Evolutionary conservation across 2,888 invertebrate species (phyloP), one percentile per base, ranked within the genome.

Genomic region (Tholera decimalis): DNA sequence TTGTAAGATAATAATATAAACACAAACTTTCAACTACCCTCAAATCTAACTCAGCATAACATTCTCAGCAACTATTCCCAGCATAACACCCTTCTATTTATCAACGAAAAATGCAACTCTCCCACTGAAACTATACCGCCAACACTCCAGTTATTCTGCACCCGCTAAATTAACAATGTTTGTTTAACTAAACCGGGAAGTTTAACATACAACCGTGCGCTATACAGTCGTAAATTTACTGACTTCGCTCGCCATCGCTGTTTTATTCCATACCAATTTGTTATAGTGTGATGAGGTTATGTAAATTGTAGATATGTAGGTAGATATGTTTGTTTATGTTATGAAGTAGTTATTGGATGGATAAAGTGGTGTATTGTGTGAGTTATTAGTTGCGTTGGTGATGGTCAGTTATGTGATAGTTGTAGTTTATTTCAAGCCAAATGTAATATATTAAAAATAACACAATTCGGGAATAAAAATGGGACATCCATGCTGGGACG

Each of bases 141-240:
- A 8, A 28, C 24, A 51, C 26, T 44, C 20, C 47, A 73, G 65
- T 65, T 55, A 68, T 68, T 64, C 49, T 33, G 49, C 54, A 64
- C 44, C 70, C 65, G 74, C 70, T 70, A 73, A 73, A 73, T 73
- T 73, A 73, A 74, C 73, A 74, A 74, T 74, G 70, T 74, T 74
- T 50, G 73, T 70, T n/a, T 65, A 49, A 70, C 74, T 74, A 74
- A 60, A 70, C 65, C 26, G 20, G 39, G 20, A 53, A 70, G 57
- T 74, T 74, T 74, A 74, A 74, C 70, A 54, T 74, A 73, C 26
- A 69, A 57, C 65, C 13, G 46, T 22, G 18, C 35, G 50, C 70
- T 60, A 68, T 73, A 28, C 13, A 47, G 28, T 47, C 28, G 47
- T 47, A 74, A 74, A 70, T 74, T n/a, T 74, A 70, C 73, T 35